These are phyloP conservation scores for Graphium colonna DNA, from an alignment of 2,888 invertebrate species.

Conservation along the genomic window DNA sequence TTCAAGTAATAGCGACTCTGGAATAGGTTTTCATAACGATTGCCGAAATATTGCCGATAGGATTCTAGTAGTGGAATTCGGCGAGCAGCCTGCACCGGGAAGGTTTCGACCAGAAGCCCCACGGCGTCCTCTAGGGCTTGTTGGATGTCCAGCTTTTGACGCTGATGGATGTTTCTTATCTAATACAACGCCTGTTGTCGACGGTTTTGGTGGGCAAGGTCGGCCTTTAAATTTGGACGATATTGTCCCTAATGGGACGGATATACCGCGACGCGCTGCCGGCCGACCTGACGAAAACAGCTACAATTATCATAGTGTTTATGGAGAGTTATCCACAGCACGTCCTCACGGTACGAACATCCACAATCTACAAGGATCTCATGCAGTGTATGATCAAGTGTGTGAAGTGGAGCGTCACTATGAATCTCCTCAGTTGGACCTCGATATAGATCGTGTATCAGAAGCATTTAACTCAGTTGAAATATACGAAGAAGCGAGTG, in stretches of 20 bases:
- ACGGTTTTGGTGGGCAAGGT: conserved; percentile 73
- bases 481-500: conserved; percentile 63
- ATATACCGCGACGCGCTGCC: conserved; percentile 53
- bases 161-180: conserved; percentile 69
- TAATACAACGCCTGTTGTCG: conserved; percentile 73
- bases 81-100: conserved; percentile 58
- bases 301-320: conserved; percentile 69
- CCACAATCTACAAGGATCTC: too few species aligned
- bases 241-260: conserved; percentile 60
- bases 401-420: not conserved
- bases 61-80: conserved; percentile 88
- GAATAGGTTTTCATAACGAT: conserved; percentile 95
- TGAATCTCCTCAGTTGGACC: too few species aligned
- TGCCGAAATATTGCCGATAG: conserved; percentile 90
- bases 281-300: conserved; percentile 66
- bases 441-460: conserved; percentile 53
- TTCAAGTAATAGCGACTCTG: conserved; percentile 96
- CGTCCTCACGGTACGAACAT: too few species aligned
- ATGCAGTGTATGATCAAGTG: too few species aligned
- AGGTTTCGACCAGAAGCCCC: conserved; percentile 59
- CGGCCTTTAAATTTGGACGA: conserved; percentile 69
- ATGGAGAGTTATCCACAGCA: too few species aligned
- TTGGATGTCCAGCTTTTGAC: conserved; percentile 67
- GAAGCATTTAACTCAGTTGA: conserved; percentile 68
- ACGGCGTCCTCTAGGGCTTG: conserved; percentile 60